Evolutionary conservation across 2,888 invertebrate genomes (phyloP).

Genomic region (Macrophya alboannulata): DNA sequence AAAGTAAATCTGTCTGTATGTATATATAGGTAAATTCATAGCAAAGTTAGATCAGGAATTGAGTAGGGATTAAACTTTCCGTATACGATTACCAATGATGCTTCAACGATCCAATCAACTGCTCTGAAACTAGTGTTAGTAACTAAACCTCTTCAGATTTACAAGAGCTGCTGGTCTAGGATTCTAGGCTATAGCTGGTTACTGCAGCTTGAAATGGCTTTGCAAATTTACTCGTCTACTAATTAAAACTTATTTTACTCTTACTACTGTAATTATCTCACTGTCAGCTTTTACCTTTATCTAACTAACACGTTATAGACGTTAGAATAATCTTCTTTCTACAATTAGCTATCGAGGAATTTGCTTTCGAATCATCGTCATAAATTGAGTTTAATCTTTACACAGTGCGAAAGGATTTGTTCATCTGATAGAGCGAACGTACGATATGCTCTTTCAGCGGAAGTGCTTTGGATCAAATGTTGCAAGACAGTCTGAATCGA

Average conservation of each 20-base stretch:
- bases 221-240: conserved; percentile 75
- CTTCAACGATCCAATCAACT: conserved; percentile 46
- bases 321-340: not conserved
- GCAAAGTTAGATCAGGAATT: conserved; percentile 9
- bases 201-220: conserved; percentile 77
- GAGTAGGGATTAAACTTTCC: conserved; percentile 35
- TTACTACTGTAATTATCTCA: not conserved
- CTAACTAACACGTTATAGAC: not conserved
- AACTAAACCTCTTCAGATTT: conserved; percentile 51
- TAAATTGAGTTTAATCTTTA: not conserved
- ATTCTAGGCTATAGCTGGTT: conserved; percentile 30
- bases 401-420: not conserved
- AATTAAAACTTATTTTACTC: conserved; percentile 43
- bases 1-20: conserved; percentile 21
- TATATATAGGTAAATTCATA: conserved; percentile 6
- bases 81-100: conserved; percentile 33
- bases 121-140: conserved; percentile 21
- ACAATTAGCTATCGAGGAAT: not conserved
- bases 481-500: not conserved
- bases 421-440: not conserved
- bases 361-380: not conserved
- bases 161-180: conserved; percentile 66
- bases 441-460: not conserved
- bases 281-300: not conserved
- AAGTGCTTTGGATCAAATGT: not conserved